Evolutionary conservation across 2,113 vertebrate species (phyloP).

Genomic region (Chionis minor): DNA sequence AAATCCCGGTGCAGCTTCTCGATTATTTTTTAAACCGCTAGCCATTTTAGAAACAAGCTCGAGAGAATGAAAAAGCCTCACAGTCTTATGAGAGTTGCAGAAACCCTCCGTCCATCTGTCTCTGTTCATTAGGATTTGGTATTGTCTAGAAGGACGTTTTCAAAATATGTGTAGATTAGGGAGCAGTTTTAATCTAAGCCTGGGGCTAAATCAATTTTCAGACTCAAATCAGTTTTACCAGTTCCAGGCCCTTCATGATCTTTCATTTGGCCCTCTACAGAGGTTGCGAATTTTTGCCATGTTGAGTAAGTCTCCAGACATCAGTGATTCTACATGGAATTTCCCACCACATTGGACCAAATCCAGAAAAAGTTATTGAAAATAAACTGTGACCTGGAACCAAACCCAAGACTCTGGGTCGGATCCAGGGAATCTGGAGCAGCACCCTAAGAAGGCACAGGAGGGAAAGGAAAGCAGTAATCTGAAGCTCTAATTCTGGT

Average conservation of each 20-base stretch:
- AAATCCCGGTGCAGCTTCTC: background rate
- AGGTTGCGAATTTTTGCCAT: background rate
- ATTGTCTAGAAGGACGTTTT: background rate
- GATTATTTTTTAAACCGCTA: background rate
- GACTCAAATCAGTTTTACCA: background rate
- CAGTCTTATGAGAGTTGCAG: background rate
- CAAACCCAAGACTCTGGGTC: background rate
- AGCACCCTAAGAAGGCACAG: background rate
- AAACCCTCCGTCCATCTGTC: background rate
- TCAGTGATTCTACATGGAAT: constrained; percentile 6
- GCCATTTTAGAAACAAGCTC: background rate
- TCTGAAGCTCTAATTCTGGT: constrained; percentile 17
- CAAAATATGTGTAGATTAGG: background rate
- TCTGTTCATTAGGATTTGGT: background rate
- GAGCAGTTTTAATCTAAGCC: constrained; percentile 4
- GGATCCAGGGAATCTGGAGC: constrained; percentile 24
- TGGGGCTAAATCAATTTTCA: background rate
- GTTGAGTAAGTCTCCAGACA: background rate
- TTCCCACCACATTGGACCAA: background rate
- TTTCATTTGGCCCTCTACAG: background rate
- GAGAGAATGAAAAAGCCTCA: background rate
- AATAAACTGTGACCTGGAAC: constrained; percentile 52
- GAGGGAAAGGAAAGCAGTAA: constrained; percentile 4
- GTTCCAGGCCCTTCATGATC: background rate
- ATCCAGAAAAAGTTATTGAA: constrained; percentile 22